phyloP scores from a whole-genome alignment of 2,113 vertebrate species.

The Stigmatopora argus region DNA sequence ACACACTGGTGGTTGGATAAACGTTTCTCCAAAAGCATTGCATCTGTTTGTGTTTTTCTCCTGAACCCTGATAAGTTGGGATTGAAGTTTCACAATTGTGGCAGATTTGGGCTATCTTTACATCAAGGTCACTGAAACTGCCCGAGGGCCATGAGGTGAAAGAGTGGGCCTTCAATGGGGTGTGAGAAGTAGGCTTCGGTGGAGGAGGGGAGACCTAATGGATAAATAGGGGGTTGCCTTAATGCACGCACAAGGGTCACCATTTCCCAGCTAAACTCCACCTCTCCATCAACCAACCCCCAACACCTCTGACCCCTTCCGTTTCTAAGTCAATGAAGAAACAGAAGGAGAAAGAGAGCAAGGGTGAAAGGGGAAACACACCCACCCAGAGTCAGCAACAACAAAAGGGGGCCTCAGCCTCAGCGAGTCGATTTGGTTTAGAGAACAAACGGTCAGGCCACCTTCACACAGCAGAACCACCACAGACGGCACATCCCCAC shows the following conservation, averaged over 20 bases:
- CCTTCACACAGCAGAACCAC: conserved; percentile 55
- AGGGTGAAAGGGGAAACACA: conserved; percentile 43
- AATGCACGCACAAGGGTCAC: conserved; percentile 81
- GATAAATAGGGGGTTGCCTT: conserved; percentile 68
- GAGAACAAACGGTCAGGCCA: conserved; percentile 53
- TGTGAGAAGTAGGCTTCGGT: conserved; percentile 41
- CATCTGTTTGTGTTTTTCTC: conserved; percentile 39
- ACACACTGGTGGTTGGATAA: conserved; percentile 33
- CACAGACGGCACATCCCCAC: conserved; percentile 53
- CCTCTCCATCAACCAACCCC: conserved; percentile 44
- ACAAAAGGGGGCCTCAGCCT: conserved; percentile 64
- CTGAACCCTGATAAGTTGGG: conserved; percentile 33
- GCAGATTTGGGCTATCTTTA: conserved; percentile 51
- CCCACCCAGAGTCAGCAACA: conserved; percentile 53
- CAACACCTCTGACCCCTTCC: conserved; percentile 76
- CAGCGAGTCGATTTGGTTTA: conserved; percentile 45
- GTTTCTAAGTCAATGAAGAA: conserved; percentile 70
- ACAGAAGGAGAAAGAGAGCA: conserved; percentile 39
- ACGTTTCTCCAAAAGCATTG: conserved; percentile 30
- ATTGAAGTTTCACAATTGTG: conserved; percentile 24
- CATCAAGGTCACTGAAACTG: conserved; percentile 72
- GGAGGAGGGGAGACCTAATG: conserved; percentile 44
- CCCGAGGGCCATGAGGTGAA: conserved; percentile 73
- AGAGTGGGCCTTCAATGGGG: conserved; percentile 57
- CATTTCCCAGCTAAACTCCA: conserved; percentile 67